A percentile compares a stretch with the other conserved stretches of the same genome.
phyloP scores from a whole-genome alignment of 2,113 vertebrate genomes.

The Dermatemys mawii region DNA sequence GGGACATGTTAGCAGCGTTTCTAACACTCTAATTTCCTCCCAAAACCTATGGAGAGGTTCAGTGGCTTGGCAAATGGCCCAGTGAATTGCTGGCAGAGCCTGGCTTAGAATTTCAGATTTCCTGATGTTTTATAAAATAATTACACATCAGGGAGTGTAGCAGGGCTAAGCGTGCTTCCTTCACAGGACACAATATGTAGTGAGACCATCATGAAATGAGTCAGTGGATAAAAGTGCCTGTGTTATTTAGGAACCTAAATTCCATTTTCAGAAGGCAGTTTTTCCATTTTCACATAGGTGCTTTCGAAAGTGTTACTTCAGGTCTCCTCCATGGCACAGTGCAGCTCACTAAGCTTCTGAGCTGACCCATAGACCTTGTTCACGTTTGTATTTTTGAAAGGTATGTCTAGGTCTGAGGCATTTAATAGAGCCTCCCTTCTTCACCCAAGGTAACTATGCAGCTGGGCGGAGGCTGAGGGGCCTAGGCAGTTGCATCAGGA shows the following conservation, averaged over 20 bases:
- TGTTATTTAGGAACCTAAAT: rapidly evolving
- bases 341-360: rapidly evolving
- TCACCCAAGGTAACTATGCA: rapidly evolving
- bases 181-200: rapidly evolving
- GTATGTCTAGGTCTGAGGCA: not conserved
- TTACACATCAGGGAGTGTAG: not conserved
- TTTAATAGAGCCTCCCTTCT: not conserved
- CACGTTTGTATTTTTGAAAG: not conserved
- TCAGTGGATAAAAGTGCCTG: not conserved
- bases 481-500: rapidly evolving
- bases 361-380: not conserved
- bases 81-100: not conserved
- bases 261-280: rapidly evolving
- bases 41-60: not conserved
- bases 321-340: not conserved
- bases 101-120: not conserved
- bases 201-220: not conserved
- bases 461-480: rapidly evolving
- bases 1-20: not conserved
- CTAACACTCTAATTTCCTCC: not conserved
- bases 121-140: not conserved
- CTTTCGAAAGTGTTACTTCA: rapidly evolving
- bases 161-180: not conserved
- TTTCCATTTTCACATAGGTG: not conserved
- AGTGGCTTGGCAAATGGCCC: not conserved